A percentile compares a stretch with the other conserved stretches of the same genome.
Evolutionary conservation across 2,797 vertebrate genomes (phyloP).

Genomic region (Limnodromus scolopaceus): DNA sequence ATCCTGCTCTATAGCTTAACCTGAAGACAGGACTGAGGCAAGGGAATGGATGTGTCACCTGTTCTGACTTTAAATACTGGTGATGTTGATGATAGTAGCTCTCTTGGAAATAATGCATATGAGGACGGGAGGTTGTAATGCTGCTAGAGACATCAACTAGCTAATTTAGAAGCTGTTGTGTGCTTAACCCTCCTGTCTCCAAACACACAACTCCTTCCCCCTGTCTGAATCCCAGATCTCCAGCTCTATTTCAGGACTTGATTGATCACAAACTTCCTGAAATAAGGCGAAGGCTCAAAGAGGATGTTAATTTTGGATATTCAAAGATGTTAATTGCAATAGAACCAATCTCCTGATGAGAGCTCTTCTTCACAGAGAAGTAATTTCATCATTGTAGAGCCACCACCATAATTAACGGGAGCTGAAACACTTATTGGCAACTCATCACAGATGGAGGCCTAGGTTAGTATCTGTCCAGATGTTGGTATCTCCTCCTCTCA

Average conservation of each 20-base stretch:
- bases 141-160: neutral
- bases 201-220: neutral
- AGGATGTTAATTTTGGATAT: constrained; percentile 63
- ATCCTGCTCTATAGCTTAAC: neutral
- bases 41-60: neutral
- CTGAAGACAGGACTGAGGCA: neutral
- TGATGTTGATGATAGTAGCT: neutral
- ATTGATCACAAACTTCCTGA: constrained; percentile 57
- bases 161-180: neutral
- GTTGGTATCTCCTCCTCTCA: neutral
- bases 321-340: constrained; percentile 62
- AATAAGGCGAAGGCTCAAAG: constrained; percentile 51
- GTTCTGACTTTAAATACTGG: neutral
- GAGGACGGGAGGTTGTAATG: neutral
- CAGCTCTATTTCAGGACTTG: constrained; percentile 44
- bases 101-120: constrained; percentile 1
- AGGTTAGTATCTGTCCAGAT: constrained; percentile 19
- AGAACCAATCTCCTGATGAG: constrained; percentile 58
- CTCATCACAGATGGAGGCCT: neutral
- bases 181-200: neutral
- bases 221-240: neutral
- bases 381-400: constrained; percentile 52
- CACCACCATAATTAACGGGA: constrained; percentile 35
- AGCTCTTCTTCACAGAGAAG: constrained; percentile 48
- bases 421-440: constrained; percentile 20